Conservation (phyloP, 2,888 invertebrate genomes). For the Cepaea hortensis region DNA sequence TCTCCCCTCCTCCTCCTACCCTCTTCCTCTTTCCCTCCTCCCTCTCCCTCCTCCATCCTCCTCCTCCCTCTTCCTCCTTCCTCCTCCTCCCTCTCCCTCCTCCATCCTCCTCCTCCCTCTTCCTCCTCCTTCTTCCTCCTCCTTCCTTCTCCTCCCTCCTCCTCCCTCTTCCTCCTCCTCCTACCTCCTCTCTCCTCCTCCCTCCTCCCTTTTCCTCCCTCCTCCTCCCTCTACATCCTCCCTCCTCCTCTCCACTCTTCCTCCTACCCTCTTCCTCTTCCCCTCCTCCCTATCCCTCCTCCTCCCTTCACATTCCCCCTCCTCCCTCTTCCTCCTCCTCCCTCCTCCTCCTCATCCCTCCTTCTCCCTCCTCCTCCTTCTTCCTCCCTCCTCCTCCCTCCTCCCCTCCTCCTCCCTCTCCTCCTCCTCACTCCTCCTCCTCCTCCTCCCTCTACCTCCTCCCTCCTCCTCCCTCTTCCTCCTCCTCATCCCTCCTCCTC, state of each 20-base stretch:
- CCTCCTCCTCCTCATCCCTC: not conserved
- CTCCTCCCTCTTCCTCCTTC: not conserved
- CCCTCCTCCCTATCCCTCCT: too few species aligned
- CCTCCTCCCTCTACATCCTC: too few species aligned
- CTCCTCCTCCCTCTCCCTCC: not conserved
- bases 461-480: not conserved
- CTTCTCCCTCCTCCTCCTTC: constrained; percentile 1
- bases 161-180: not conserved
- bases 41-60: not conserved
- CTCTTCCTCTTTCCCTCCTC: not conserved
- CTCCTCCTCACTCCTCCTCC: too few species aligned
- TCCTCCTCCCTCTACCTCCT: not conserved
- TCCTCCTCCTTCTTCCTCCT: not conserved
- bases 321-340: constrained; percentile 3
- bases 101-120: not conserved
- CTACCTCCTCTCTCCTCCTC: not conserved
- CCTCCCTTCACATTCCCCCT: too few species aligned
- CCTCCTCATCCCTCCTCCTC: not conserved
- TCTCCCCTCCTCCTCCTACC: not conserved
- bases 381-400: too few species aligned
- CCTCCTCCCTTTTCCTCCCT: constrained; percentile 22
- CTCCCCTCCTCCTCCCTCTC: too few species aligned
- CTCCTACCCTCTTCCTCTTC: too few species aligned
- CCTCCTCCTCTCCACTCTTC: too few species aligned
- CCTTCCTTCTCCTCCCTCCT: not conserved